Evolutionary conservation across 2,888 invertebrate genomes (phyloP).

Genomic region (Lathronympha strigana): DNA sequence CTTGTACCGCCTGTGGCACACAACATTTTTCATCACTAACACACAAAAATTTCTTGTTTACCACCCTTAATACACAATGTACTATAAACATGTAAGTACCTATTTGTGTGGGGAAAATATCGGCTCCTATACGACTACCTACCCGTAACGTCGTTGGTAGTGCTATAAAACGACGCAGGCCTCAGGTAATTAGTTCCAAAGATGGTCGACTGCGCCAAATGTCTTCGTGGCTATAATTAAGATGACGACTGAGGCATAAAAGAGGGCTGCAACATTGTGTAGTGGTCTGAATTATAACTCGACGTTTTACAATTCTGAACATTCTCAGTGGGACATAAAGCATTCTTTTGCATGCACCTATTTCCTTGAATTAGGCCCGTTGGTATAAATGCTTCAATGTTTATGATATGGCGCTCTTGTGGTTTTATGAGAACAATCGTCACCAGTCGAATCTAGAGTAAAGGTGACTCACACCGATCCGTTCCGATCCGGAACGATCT

Average conservation of each 20-base stretch:
- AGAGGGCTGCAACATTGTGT: constrained; percentile 18
- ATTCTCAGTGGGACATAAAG: not conserved
- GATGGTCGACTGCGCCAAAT: constrained; percentile 20
- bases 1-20: no score
- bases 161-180: constrained; percentile 14
- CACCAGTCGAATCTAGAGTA: no score
- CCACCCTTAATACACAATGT: no score
- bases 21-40: no score
- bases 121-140: no score
- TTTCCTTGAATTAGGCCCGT: not conserved
- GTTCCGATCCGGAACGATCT: no score
- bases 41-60: no score
- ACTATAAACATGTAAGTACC: no score
- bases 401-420: not conserved
- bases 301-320: not conserved
- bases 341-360: not conserved
- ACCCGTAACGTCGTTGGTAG: not conserved
- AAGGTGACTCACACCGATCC: no score
- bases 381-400: constrained; percentile 2
- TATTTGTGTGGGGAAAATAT: no score
- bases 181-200: constrained; percentile 23
- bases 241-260: constrained; percentile 14
- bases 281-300: not conserved
- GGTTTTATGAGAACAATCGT: no score
- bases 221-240: constrained; percentile 33